Conservation (phyloP, 2,113 vertebrate genomes). For the Oenanthe melanoleuca region DNA sequence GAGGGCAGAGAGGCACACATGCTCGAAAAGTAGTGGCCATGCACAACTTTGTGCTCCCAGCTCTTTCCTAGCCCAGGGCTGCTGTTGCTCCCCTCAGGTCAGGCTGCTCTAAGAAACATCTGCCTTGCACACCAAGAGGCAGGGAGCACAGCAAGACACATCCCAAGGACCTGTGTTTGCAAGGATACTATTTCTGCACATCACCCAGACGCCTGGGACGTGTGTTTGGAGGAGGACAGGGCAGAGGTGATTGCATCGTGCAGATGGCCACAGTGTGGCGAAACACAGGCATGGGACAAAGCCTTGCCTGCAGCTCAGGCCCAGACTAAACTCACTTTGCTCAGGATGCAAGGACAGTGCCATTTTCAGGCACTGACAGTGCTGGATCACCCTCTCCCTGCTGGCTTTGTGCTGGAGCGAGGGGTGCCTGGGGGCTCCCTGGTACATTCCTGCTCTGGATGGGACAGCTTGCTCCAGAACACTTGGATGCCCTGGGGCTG, state of each 20-base stretch:
- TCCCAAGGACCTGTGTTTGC: background rate
- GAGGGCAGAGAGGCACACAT: rapidly evolving
- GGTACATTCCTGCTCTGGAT: background rate
- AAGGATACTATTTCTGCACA: background rate
- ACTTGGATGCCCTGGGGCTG: background rate
- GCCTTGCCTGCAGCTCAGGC: background rate
- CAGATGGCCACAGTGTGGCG: background rate
- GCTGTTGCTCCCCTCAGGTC: background rate
- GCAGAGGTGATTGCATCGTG: background rate
- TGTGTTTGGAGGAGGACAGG: rapidly evolving
- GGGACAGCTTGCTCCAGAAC: background rate
- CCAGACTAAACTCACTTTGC: background rate
- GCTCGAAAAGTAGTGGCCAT: rapidly evolving
- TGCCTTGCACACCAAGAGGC: rapidly evolving
- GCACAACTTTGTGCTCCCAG: background rate
- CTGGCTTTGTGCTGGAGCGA: background rate
- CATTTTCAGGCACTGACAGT: background rate
- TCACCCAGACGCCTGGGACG: background rate
- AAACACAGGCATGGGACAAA: background rate
- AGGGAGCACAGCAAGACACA: background rate
- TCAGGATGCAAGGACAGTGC: too few relatives aligned
- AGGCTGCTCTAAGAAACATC: background rate
- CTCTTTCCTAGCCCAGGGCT: background rate
- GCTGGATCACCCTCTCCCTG: background rate
- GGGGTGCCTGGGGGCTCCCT: background rate